phyloP scores from a whole-genome alignment of 2,113 vertebrate genomes.

The Nansenia antarctica region DNA sequence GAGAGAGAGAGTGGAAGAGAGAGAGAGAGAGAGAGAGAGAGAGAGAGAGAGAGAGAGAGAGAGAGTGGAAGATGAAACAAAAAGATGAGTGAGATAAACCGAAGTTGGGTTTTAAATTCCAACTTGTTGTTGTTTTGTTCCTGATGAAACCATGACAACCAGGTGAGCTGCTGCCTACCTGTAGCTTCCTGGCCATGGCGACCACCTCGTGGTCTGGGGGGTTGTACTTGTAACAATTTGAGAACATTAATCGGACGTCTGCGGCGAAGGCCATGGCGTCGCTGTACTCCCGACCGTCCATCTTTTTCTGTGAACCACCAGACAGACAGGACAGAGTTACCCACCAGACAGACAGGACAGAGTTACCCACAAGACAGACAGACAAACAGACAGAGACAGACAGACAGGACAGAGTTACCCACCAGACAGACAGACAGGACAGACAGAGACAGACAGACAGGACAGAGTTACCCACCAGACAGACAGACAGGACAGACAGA shows the following conservation, averaged over 20 bases:
- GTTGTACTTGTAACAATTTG: conserved; percentile 99
- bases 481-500: too few species aligned
- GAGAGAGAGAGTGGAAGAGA: too few species aligned
- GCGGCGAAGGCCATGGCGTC: conserved; percentile 90
- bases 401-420: background rate
- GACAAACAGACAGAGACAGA: background rate
- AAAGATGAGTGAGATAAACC: background rate
- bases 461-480: too few species aligned
- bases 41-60: background rate
- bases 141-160: background rate
- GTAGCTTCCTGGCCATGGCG: conserved; percentile 88
- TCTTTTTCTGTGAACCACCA: conserved; percentile 83
- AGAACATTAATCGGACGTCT: conserved; percentile 96
- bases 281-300: conserved; percentile 88
- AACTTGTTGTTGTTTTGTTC: background rate
- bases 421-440: background rate
- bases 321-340: conserved; percentile 31
- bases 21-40: background rate
- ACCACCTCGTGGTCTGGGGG: conserved; percentile 91
- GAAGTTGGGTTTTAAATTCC: background rate
- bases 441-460: background rate
- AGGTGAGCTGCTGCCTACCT: conserved; percentile 84
- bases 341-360: background rate
- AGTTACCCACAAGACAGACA: too few species aligned
- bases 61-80: background rate